A percentile compares a stretch with the other conserved stretches of the same genome.
Evolutionary conservation across 2,797 vertebrate species (phyloP).

Genomic region (Gymnoscopelus microlampas): DNA sequence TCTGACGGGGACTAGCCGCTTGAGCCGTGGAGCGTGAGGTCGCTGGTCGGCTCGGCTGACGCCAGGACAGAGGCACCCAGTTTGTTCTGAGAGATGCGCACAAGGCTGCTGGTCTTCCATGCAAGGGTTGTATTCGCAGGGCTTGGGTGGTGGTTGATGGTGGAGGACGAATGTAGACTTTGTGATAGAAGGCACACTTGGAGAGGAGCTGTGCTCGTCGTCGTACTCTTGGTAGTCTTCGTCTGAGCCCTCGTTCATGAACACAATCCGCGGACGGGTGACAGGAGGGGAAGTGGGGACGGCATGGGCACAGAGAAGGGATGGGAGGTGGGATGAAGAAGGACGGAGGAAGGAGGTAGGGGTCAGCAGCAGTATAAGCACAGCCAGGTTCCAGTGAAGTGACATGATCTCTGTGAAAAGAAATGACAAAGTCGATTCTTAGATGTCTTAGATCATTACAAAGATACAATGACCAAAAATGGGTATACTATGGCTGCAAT

Average conservation of each 20-base stretch:
- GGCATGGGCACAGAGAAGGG: constrained; percentile 32
- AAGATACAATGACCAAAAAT: not conserved
- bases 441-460: not conserved
- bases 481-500: no score
- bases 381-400: constrained; percentile 34
- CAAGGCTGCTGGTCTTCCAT: constrained; percentile 82
- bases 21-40: constrained; percentile 76
- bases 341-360: constrained; percentile 34
- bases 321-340: not conserved
- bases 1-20: constrained; percentile 49
- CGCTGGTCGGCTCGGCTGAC: constrained; percentile 59
- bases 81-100: constrained; percentile 38
- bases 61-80: constrained; percentile 80
- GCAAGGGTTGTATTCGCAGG: constrained; percentile 81
- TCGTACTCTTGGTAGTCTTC: constrained; percentile 27
- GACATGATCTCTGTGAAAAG: constrained; percentile 63
- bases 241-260: not conserved
- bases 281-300: constrained; percentile 45
- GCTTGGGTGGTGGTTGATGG: fast-evolving
- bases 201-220: not conserved
- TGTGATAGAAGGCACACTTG: not conserved
- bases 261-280: constrained; percentile 50
- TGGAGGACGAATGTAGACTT: not conserved
- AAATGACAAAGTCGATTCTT: constrained; percentile 31
- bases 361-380: constrained; percentile 62